Base-by-base conservation (phyloP, 2,888 invertebrate species). In the Pyrrhia umbra region DNA sequence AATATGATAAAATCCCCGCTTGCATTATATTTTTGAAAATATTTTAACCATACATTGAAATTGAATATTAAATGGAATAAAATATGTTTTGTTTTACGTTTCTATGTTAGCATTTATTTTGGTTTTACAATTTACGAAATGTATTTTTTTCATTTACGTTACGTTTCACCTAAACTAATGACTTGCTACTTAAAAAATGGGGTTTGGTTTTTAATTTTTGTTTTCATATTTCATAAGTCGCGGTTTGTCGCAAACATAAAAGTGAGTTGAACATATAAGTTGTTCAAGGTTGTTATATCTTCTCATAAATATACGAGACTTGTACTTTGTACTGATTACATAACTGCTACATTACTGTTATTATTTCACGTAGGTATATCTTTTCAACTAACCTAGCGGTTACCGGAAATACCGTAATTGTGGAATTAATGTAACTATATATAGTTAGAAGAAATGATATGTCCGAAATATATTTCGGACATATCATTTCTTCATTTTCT, bases 301-400 rank as follows among this genome's bases (percentile, higher is more conserved):
- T 45, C 40, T 56, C 43, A 61, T 77, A 63, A 57, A 57, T 57
- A 80, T 77, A 60, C 52, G 46, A 49, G 63, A 39, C 64, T 34
- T 60, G 74, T 64, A 63, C 70, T 37, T 49, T 51, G 60, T 18
- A 65, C 55, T 59, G 34, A 58, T 71, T 77, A 68, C 65, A 63
- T 45, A 71, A 68, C 49, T n/a, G 54, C 50, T 70, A 70, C 52
- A 80, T 80, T 68, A 65, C 60, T 47, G 62, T 61, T 68, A 65
- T 75, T 60, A 68, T 71, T 67, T 56, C 40, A 62, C n/a, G n/a
- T 58, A 50, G 52, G 57, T 58, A 56, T 59, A 58, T 60, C 56
- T 66, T 49, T 64, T 64, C 63, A 63, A 54, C 73, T 60, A 65
- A 45, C 60, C 60, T 20, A 23, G n/a, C n/a, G 13, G 34, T 34